Evolutionary conservation across 2,888 invertebrate genomes (phyloP), one percentile per base, ranked within the genome.

Genomic region (Drosophila formosana): DNA sequence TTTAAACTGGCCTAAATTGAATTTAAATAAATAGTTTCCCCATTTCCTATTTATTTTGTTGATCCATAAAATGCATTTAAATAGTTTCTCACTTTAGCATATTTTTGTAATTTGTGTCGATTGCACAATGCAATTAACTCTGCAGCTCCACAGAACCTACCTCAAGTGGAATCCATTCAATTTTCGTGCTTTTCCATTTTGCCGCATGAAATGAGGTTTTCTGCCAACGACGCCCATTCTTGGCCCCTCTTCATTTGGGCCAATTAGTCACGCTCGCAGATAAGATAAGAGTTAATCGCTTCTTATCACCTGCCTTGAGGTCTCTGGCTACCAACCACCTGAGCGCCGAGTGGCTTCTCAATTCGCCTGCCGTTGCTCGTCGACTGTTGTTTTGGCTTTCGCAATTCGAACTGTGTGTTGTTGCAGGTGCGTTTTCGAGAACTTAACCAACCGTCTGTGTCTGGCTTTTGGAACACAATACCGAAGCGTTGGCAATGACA

Each of bases 221-320:
- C 18, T 41, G 39, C 39, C 39, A 39, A 13, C 39, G 39, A 37
- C 67, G 43, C 56, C 53, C 56, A 58, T 67, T 73, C 66, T 56
- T 18, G 43, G 51, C 49, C 67, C 67, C 64, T 11, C 65, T 71
- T 63, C 67, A 77, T 62, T 82, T 72, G 80, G 70, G 71, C 68
- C 86, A 88, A 86, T 83, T 83, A 83, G 88, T 83, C 83, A 83
- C 86, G 75, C 72, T 64, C 72, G 41, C 39, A 66, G 83, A 83
- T 83, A 88, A 83, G 83, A 83, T 83, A 83, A 55, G 83, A 63
- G 51, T 69, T 83, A 83, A 88, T 83, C 88, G 72, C 60, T 64
- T 69, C 86, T 83, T 83, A 83, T 83, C 83, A 75, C 62, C 80
- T 78, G 76, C 79, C 71, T 77, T 78, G 57, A 53, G 80, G 75